Evolutionary conservation across 1,140 invertebrate genomes (phyloP).

Genomic region (Achroia grisella): DNA sequence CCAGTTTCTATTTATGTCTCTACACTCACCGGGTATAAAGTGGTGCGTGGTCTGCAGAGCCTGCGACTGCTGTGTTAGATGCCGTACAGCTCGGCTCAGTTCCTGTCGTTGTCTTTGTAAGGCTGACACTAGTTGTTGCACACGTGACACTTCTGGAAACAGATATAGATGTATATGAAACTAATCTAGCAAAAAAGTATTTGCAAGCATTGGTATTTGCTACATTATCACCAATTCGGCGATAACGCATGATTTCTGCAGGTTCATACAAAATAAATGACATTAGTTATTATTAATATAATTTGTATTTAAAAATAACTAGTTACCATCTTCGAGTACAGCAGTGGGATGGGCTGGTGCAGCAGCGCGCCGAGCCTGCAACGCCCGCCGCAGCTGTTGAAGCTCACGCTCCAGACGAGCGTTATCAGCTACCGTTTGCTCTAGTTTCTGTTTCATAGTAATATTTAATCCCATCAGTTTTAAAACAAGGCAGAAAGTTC

Average conservation of each 20-base stretch:
- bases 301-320: too few relatives aligned
- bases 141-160: constrained; percentile 81
- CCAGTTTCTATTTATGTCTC: too few relatives aligned
- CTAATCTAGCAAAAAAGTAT: too few relatives aligned
- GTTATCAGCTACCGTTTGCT: constrained; percentile 92
- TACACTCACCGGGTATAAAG: constrained; percentile 33
- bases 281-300: too few relatives aligned
- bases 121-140: constrained; percentile 89
- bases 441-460: constrained; percentile 80
- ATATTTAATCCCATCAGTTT: constrained; percentile 4
- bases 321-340: constrained; percentile 78
- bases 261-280: too few relatives aligned
- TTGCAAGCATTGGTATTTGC: too few relatives aligned
- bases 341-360: constrained; percentile 74
- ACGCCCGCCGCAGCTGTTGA: constrained; percentile 86
- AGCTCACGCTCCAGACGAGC: constrained; percentile 91
- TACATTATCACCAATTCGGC: too few relatives aligned
- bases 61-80: constrained; percentile 85
- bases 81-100: constrained; percentile 85
- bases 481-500: not conserved
- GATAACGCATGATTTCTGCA: too few relatives aligned
- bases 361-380: constrained; percentile 78
- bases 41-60: constrained; percentile 53
- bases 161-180: not conserved
- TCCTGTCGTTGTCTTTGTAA: constrained; percentile 88